Evolutionary conservation across 2,113 vertebrate species (phyloP).

Genomic region (Antechinus flavipes): DNA sequence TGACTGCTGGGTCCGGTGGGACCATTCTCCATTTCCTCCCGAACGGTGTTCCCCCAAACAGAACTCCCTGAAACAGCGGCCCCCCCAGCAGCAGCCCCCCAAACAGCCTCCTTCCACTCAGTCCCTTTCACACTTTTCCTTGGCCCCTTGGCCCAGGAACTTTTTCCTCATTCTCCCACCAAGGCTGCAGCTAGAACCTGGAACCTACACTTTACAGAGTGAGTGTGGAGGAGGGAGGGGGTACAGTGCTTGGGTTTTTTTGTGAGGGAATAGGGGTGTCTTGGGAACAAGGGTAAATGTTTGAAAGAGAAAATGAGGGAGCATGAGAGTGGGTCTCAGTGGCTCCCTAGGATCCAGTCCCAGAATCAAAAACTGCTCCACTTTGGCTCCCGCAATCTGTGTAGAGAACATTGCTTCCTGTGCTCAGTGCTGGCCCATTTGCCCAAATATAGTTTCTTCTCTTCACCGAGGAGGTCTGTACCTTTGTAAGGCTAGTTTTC

Average conservation of each 20-base stretch:
- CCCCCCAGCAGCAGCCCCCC: neutral
- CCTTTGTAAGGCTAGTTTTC: neutral
- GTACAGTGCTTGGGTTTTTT: neutral
- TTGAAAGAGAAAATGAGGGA: neutral
- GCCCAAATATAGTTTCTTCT: neutral
- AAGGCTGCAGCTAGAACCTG: constrained; percentile 10
- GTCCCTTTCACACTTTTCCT: neutral
- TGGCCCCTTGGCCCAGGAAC: neutral
- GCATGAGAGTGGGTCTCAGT: neutral
- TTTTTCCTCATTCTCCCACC: constrained; percentile 24
- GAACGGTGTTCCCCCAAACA: neutral
- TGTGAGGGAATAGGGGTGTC: accelerated
- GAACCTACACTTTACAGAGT: constrained; percentile 40
- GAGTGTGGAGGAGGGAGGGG: neutral
- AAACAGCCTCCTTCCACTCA: neutral
- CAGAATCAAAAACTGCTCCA: neutral
- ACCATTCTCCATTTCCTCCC: neutral
- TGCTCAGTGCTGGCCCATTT: neutral
- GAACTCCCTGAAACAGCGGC: neutral
- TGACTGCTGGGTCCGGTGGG: neutral
- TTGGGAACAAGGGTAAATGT: neutral
- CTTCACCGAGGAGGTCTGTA: neutral
- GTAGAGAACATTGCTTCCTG: neutral
- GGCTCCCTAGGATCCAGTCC: neutral
- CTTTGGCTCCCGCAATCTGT: neutral